These are phyloP conservation scores for Gallinago paraguaiae DNA, from an alignment of 2,113 vertebrate species.

Conservation along the genomic window DNA sequence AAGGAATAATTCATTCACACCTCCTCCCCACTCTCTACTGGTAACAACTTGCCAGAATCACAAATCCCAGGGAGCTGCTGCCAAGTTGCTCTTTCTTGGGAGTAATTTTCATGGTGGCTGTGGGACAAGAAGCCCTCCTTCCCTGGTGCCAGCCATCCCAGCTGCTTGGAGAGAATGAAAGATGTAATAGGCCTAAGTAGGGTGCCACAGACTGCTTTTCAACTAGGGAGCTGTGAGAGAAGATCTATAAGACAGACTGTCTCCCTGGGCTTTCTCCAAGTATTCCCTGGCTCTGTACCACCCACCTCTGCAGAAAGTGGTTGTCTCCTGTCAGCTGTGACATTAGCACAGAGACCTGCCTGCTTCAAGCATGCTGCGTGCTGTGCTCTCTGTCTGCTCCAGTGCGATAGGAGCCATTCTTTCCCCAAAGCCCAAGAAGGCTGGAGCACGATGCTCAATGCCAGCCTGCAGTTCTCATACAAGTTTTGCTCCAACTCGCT, in stretches of 20 bases:
- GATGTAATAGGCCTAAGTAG: background rate
- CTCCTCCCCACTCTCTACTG: background rate
- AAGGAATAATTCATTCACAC: background rate
- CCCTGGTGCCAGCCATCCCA: background rate
- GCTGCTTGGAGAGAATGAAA: background rate
- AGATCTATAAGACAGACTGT: background rate
- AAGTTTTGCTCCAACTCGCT: background rate
- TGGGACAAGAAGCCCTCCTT: background rate
- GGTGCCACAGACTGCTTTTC: background rate
- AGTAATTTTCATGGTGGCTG: background rate
- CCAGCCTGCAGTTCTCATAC: background rate
- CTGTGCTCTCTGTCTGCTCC: background rate
- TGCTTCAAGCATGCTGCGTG: accelerated
- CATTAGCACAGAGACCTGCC: background rate
- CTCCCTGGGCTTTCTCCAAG: background rate
- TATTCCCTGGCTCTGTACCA: background rate
- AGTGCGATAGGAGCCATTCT: background rate
- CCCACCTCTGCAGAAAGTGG: background rate
- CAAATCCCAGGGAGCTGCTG: background rate
- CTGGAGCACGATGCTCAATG: accelerated
- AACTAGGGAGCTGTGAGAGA: background rate
- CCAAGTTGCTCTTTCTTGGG: constrained; percentile 16
- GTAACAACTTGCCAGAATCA: background rate
- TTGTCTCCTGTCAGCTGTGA: background rate
- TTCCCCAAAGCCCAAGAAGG: background rate